Evolutionary conservation across 2,797 vertebrate genomes (phyloP).

Genomic region (Sebastes minor): DNA sequence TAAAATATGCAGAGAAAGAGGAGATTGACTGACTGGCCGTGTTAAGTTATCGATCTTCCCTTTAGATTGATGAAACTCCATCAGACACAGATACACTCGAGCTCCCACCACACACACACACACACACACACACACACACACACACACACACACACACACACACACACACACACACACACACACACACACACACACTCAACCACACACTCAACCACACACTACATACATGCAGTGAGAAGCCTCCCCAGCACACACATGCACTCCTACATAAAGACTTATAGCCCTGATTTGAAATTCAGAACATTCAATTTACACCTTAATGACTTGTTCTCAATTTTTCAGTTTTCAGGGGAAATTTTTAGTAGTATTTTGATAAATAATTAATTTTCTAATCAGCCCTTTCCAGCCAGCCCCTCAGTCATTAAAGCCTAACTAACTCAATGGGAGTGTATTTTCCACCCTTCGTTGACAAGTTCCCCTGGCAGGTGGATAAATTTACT

Average conservation of each 20-base stretch:
- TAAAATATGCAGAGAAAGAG: background rate
- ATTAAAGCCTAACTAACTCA: constrained; percentile 70
- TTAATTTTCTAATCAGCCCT: constrained; percentile 80
- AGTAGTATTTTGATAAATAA: constrained; percentile 80
- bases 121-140: too few species aligned
- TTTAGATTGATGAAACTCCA: background rate
- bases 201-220: too few species aligned
- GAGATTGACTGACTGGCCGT: background rate
- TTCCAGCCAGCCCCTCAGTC: constrained; percentile 62
- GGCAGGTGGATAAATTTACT: constrained; percentile 75
- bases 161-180: too few species aligned
- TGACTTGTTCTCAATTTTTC: constrained; percentile 68
- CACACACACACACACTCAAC: too few species aligned
- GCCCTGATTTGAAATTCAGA: constrained; percentile 48
- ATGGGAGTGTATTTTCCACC: constrained; percentile 66
- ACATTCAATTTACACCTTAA: constrained; percentile 67
- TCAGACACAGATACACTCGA: too few species aligned
- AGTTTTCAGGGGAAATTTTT: constrained; percentile 73
- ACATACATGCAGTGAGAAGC: background rate
- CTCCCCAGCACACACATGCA: background rate
- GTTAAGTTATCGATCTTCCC: background rate
- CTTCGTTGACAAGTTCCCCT: constrained; percentile 62
- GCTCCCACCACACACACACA: background rate
- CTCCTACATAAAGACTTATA: constrained; percentile 7
- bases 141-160: background rate